phyloP scores from a whole-genome alignment of 2,797 vertebrate species.

The Sibirionetta formosa region DNA sequence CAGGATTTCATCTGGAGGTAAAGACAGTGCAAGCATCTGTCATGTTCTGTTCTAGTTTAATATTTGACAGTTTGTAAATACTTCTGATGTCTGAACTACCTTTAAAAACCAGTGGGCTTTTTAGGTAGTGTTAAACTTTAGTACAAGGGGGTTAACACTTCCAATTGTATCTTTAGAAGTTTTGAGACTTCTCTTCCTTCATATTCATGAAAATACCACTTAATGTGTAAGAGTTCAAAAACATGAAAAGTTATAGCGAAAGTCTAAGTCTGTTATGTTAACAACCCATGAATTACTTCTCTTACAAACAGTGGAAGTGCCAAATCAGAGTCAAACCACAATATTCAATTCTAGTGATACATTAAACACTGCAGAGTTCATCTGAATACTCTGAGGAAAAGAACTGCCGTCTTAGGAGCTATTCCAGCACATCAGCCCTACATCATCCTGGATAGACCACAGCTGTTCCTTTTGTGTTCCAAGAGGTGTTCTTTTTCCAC shows the following conservation, averaged over 20 bases:
- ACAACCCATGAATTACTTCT: background rate
- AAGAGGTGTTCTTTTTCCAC: background rate
- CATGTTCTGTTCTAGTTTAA: background rate
- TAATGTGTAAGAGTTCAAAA: background rate
- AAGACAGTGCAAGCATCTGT: fast-evolving
- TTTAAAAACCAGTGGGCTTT: background rate
- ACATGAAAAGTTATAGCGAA: background rate
- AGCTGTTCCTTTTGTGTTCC: fast-evolving
- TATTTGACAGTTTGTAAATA: background rate
- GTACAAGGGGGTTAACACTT: fast-evolving
- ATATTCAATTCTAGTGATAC: background rate
- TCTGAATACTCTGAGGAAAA: background rate
- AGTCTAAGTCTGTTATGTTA: background rate
- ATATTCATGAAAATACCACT: background rate
- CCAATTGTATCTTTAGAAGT: background rate
- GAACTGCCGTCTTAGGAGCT: background rate
- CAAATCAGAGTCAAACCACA: fast-evolving
- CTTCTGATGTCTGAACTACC: background rate
- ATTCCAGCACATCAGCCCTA: background rate
- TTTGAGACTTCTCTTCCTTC: background rate
- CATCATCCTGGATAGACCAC: fast-evolving
- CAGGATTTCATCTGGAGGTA: background rate
- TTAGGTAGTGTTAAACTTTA: fast-evolving
- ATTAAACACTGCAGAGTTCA: background rate
- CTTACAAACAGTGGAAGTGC: background rate